These are phyloP conservation scores for Philopotamus ludificatus DNA, from an alignment of 1,140 invertebrate genomes.

Conservation along the genomic window DNA sequence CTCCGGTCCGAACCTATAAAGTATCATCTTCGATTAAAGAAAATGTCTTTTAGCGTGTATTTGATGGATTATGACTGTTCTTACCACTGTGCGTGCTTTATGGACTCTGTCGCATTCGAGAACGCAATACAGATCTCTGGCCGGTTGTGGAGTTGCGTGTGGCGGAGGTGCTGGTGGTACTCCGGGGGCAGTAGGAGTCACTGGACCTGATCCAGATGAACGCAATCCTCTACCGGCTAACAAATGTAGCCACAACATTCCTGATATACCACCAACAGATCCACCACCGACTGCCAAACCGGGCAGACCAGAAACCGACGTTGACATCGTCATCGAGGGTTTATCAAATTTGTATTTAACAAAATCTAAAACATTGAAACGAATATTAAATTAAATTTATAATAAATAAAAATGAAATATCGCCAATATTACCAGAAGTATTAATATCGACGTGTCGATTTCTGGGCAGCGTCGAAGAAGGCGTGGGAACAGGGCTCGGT, in stretches of 20 bases:
- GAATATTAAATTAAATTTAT: not conserved
- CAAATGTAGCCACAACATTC: conserved; percentile 87
- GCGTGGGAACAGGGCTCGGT: conserved; percentile 69
- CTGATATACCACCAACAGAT: conserved; percentile 70
- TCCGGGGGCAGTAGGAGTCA: conserved; percentile 58
- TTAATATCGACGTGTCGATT: conserved; percentile 82
- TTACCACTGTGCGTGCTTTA: conserved; percentile 91
- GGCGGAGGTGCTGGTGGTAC: conserved; percentile 48
- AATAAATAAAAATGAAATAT: not conserved
- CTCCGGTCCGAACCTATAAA: conserved; percentile 84
- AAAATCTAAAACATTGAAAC: conserved; percentile 65
- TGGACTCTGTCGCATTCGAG: conserved; percentile 95
- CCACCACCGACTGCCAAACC: conserved; percentile 47
- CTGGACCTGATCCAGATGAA: conserved; percentile 66
- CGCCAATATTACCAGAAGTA: conserved; percentile 74
- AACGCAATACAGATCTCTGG: conserved; percentile 93
- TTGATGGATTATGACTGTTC: too few species aligned
- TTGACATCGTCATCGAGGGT: conserved; percentile 56
- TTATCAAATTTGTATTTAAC: conserved; percentile 90
- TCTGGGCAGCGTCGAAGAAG: conserved; percentile 71
- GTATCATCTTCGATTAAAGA: too few species aligned
- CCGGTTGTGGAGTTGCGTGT: conserved; percentile 57
- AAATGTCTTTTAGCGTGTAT: too few species aligned
- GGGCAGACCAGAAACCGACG: conserved; percentile 52
- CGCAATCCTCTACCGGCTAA: conserved; percentile 85